Conservation (phyloP, 35 echinoderm and acorn worm genomes). For the Heliocidaris tuberculata region DNA sequence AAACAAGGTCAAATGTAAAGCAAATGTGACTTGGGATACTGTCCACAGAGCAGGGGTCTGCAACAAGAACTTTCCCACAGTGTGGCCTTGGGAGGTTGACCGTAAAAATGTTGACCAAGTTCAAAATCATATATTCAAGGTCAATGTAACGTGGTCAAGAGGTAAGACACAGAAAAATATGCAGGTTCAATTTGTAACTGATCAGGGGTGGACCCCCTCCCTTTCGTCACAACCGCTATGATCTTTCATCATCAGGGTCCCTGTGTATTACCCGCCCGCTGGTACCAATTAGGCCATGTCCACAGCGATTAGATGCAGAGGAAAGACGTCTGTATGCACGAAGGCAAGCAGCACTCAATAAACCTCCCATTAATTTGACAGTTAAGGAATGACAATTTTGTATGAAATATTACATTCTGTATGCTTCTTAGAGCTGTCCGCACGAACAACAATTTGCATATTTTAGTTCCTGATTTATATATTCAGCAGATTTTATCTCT, state of each 20-base stretch:
- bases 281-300: conserved; percentile 49
- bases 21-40: not conserved
- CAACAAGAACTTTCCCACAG: too few species aligned
- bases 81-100: too few species aligned
- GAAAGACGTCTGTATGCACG: conserved; percentile 38
- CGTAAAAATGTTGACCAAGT: too few species aligned
- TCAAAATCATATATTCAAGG: not conserved
- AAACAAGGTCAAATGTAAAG: not conserved
- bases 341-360: not conserved
- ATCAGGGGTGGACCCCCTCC: not conserved
- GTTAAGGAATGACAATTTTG: not conserved
- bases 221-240: not conserved
- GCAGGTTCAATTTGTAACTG: not conserved
- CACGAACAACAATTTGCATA: too few species aligned
- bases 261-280: conserved; percentile 13
- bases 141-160: not conserved
- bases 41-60: not conserved
- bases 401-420: not conserved
- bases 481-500: too few species aligned
- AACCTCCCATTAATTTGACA: not conserved
- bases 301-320: conserved; percentile 40
- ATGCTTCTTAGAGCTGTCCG: too few species aligned
- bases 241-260: conserved; percentile 27
- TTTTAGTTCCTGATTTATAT: too few species aligned
- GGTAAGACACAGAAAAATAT: not conserved